Conservation (phyloP, 2,888 invertebrate species). For the Spilarctia lutea region DNA sequence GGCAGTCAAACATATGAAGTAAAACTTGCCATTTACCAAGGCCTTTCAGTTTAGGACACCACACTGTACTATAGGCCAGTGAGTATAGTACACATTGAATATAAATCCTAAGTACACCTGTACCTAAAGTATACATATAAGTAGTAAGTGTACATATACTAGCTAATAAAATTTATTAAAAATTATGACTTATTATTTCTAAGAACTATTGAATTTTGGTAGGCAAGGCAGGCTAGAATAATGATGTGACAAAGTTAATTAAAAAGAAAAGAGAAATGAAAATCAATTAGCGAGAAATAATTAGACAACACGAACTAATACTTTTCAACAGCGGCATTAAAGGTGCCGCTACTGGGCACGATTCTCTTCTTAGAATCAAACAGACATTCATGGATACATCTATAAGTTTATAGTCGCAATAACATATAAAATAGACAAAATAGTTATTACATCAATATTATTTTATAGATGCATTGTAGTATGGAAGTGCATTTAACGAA, state of each 20-base stretch:
- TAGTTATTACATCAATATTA: constrained; percentile 2
- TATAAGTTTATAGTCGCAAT: neutral
- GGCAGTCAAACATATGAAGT: too few relatives aligned
- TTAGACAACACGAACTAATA: neutral
- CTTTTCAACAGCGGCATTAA: neutral
- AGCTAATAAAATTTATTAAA: neutral
- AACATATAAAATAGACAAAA: constrained; percentile 1
- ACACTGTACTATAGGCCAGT: neutral
- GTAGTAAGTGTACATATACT: too few relatives aligned
- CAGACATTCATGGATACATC: neutral
- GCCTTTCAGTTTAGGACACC: neutral
- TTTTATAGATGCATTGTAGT: neutral
- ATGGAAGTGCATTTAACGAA: neutral
- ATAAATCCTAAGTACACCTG: too few relatives aligned
- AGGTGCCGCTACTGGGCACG: constrained; percentile 3
- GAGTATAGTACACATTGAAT: neutral
- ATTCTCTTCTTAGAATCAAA: neutral
- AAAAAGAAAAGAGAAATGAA: constrained; percentile 1
- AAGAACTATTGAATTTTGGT: neutral
- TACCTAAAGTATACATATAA: too few relatives aligned
- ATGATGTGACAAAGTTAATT: neutral
- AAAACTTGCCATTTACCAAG: neutral
- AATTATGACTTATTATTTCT: neutral
- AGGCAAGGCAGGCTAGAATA: neutral
- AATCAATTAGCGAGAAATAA: neutral